These are phyloP conservation scores for Drosophila gunungcola DNA, from an alignment of 1,140 invertebrate genomes.

Conservation along the genomic window DNA sequence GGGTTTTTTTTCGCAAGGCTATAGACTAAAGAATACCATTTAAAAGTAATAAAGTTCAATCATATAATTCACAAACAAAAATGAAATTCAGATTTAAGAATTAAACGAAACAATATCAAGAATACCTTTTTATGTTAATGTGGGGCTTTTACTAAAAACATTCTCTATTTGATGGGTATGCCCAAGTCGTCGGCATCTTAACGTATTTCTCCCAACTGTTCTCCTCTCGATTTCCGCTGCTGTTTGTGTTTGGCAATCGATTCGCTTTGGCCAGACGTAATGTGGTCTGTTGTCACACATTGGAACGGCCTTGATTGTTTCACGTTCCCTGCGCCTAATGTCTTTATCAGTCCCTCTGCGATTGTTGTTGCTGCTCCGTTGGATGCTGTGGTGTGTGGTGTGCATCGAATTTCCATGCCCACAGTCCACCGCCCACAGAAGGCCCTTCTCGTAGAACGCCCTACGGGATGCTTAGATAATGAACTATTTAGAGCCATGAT, in stretches of 20 bases:
- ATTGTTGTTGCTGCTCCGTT: not conserved
- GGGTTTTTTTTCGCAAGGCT: slow-evolving; percentile 24
- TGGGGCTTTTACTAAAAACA: not conserved
- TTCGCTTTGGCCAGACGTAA: slow-evolving; percentile 70
- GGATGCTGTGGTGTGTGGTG: slow-evolving; percentile 51
- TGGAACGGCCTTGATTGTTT: slow-evolving; percentile 71
- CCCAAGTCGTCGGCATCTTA: not conserved
- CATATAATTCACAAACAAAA: not conserved
- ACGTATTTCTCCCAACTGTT: slow-evolving; percentile 12
- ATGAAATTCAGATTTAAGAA: not conserved
- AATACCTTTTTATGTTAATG: too few species aligned
- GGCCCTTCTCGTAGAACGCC: slow-evolving; percentile 24
- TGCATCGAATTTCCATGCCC: slow-evolving; percentile 51
- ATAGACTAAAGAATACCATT: not conserved
- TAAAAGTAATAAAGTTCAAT: not conserved
- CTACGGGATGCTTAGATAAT: slow-evolving; percentile 49
- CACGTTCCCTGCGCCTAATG: slow-evolving; percentile 43
- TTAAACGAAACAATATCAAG: too few species aligned
- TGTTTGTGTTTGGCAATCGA: slow-evolving; percentile 58
- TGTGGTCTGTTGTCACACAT: slow-evolving; percentile 63
- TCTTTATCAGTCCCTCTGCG: slow-evolving; percentile 59
- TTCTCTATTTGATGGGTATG: slow-evolving; percentile 1
- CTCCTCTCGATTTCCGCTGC: slow-evolving; percentile 18
- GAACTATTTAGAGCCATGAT: slow-evolving; percentile 45
- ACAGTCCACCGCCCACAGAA: slow-evolving; percentile 31